Evolutionary conservation across 92 coral and sea anemone species (phyloP), one percentile per base, ranked within the genome.

Genomic region (Porites divaricata): DNA sequence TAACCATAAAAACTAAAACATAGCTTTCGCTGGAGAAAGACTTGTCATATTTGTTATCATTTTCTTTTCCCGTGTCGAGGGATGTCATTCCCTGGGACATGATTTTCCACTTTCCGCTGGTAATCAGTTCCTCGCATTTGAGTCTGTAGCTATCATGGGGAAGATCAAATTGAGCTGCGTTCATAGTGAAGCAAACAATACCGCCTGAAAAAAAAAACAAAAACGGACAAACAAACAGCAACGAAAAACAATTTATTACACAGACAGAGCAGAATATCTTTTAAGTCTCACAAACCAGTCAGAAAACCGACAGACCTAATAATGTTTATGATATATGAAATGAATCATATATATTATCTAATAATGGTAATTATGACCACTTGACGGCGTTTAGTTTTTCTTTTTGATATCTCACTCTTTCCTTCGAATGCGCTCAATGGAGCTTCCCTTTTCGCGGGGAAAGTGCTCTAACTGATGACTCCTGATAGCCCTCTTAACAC

Each of bases 171-270:
- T 62, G 63, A 0, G 63, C 86, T 2, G 86, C 71, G 62, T 81
- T 72, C 86, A 81, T 81, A 15, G 86, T 81, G 72, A 81, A 81
- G 68, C 86, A 81, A 19, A 81, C 86, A 12, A 81, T 81, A 14
- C 86, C 86, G 13, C 86, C 86, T 81, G 45, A 28, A 72, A 81
- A 22, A 70, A 22, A 15, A 54, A 52, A 68, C 8, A 10, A 17
- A 15, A 64, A 66, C 24, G 0, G 7, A 61, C 13, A 61, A 19
- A 61, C 8, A 6, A 53, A 53, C 2, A 73, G 4, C 45, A 53
- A 73, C 20, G 11, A 16, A 13, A 25, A 17, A 7, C 16, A 70
- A 20, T 14, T 8, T 35, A 4, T 4, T 14, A 48, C 75, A 35
- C 4, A 6, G 54, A 10, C 57, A 41, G 13, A 53, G 58, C 58